Conservation (phyloP, 2,888 invertebrate genomes). For the Arrhopalites spinosus region DNA sequence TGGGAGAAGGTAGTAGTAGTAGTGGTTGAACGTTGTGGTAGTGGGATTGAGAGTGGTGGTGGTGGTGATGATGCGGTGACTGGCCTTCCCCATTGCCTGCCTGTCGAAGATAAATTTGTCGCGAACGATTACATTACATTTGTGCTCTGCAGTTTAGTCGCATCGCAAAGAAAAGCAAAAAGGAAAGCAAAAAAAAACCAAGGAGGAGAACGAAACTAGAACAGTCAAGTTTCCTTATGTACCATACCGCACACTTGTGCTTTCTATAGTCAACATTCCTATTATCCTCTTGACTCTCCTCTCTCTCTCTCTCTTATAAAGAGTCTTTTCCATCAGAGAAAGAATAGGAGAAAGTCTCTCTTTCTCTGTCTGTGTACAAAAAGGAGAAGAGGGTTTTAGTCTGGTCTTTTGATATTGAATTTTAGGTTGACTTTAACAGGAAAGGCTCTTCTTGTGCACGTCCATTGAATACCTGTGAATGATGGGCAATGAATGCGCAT, state of each 20-base stretch:
- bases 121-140: slow-evolving; percentile 18
- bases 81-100: slow-evolving; percentile 15
- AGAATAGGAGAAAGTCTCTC: too few species aligned
- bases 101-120: slow-evolving; percentile 33
- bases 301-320: not conserved
- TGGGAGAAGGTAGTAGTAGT: not conserved
- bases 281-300: not conserved
- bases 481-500: slow-evolving; percentile 26
- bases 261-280: not conserved
- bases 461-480: slow-evolving; percentile 16
- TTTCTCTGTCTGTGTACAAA: not conserved
- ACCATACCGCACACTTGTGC: not conserved
- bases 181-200: slow-evolving; percentile 2
- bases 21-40: not conserved
- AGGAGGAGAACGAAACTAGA: not conserved
- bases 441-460: not conserved
- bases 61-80: not conserved
- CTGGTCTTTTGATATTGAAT: slow-evolving; percentile 8
- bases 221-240: not conserved
- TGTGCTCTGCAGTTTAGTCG: not conserved
- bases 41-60: not conserved
- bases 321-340: not conserved
- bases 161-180: not conserved
- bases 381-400: not conserved
- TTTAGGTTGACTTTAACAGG: slow-evolving; percentile 10